These are phyloP conservation scores for Acromyrmex charruanus DNA, from an alignment of 1,140 invertebrate genomes.

Conservation along the genomic window DNA sequence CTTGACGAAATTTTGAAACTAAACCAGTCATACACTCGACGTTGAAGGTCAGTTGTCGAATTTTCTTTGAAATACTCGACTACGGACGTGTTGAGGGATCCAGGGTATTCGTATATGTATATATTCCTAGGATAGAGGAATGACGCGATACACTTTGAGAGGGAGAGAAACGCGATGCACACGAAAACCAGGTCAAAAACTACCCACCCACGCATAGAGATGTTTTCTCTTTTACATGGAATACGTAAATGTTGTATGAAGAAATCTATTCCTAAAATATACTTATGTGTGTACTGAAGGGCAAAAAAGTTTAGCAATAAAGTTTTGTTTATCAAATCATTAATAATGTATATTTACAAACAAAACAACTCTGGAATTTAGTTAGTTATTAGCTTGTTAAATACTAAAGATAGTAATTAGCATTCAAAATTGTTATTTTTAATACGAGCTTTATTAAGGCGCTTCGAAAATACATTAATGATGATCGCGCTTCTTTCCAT, in stretches of 20 bases:
- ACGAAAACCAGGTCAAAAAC: constrained; percentile 22
- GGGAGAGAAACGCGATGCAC: neutral
- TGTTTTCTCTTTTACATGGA: neutral
- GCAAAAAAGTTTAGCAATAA: no score
- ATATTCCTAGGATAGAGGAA: neutral
- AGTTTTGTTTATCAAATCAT: no score
- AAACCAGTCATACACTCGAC: neutral
- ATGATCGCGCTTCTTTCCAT: no score
- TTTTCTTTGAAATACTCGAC: neutral
- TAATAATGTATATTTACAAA: no score
- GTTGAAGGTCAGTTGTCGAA: neutral
- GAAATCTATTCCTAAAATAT: neutral
- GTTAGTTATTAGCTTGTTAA: no score
- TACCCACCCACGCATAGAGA: neutral
- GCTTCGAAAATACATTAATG: no score
- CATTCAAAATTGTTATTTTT: no score
- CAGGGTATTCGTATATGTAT: neutral
- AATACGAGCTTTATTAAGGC: no score
- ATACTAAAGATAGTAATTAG: no score
- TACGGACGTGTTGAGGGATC: neutral
- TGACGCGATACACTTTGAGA: neutral
- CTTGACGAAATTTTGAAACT: constrained; percentile 11
- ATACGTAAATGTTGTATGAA: neutral
- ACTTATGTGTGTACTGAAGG: no score
- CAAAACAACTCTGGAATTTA: no score